Evolutionary conservation across 2,797 vertebrate genomes (phyloP).

Genomic region (Heterohyrax brucei): DNA sequence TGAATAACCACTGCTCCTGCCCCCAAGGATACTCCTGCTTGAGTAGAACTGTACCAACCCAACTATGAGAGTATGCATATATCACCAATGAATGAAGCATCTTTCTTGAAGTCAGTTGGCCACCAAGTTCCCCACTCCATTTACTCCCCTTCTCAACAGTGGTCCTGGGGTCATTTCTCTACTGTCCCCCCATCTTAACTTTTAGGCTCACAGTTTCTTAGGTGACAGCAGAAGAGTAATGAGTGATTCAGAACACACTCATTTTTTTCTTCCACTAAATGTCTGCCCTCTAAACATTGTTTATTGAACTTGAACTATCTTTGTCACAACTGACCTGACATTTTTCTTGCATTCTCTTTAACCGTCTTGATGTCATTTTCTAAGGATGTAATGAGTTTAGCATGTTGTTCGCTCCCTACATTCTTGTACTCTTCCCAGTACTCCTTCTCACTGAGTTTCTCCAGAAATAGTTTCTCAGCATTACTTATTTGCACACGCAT

Average conservation of each 20-base stretch:
- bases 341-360: conserved; percentile 88
- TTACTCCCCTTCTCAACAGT: not conserved
- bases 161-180: not conserved
- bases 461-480: conserved; percentile 85
- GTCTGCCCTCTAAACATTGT: not conserved
- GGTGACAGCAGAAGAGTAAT: not conserved
- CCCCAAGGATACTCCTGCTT: not conserved
- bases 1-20: not conserved
- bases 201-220: not conserved
- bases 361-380: conserved; percentile 88
- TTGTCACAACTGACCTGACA: conserved; percentile 90
- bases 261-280: not conserved
- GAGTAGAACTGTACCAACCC: not conserved
- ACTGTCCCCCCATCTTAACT: not conserved
- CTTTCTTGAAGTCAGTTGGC: not conserved
- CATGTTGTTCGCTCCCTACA: conserved; percentile 88
- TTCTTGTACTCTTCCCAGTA: conserved; percentile 92
- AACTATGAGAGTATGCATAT: not conserved
- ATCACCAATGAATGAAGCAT: not conserved
- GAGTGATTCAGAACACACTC: not conserved
- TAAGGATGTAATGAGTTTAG: conserved; percentile 88
- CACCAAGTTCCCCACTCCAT: not conserved
- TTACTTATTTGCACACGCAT: conserved; percentile 87
- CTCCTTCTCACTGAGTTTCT: conserved; percentile 89
- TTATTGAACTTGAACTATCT: conserved; percentile 21